A percentile compares a stretch with the other conserved stretches of the same genome.
These are phyloP conservation scores for Epicampocera succincta DNA, from an alignment of 2,888 invertebrate genomes.

Conservation along the genomic window DNA sequence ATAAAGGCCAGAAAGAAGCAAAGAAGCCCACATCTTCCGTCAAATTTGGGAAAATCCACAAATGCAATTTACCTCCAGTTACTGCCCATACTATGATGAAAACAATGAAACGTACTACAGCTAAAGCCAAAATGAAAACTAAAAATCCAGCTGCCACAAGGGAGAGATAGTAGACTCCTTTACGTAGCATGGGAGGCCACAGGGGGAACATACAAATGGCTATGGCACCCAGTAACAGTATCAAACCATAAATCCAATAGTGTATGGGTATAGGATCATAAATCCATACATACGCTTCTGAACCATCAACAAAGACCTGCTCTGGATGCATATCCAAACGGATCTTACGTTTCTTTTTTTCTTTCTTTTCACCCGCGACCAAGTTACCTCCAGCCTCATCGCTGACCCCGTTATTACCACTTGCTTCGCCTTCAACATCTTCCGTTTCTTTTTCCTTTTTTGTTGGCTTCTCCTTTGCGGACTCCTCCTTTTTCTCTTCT, in stretches of 20 bases:
- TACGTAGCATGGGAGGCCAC: slow-evolving; percentile 96
- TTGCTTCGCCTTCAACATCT: slow-evolving; percentile 74
- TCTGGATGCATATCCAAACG: slow-evolving; percentile 98
- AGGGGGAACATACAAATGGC: slow-evolving; percentile 99
- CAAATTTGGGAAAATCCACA: slow-evolving; percentile 99
- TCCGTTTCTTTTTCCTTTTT: slow-evolving; percentile 71
- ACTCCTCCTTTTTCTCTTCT: slow-evolving; percentile 69
- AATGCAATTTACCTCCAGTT: slow-evolving; percentile 93
- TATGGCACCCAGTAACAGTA: slow-evolving; percentile 95
- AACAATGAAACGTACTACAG: slow-evolving; percentile 93
- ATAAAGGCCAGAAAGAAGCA: slow-evolving; percentile 98
- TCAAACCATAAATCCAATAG: slow-evolving; percentile 96
- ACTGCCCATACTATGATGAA: slow-evolving; percentile 95
- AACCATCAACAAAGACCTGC: slow-evolving; percentile 95
- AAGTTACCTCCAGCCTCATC: slow-evolving; percentile 68
- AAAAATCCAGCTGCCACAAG: slow-evolving; percentile 97
- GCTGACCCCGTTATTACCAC: slow-evolving; percentile 69
- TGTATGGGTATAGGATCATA: slow-evolving; percentile 97
- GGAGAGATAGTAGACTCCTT: slow-evolving; percentile 98
- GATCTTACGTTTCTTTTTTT: slow-evolving; percentile 93
- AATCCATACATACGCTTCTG: slow-evolving; percentile 98
- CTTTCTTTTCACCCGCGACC: slow-evolving; percentile 73
- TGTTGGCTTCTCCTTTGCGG: slow-evolving; percentile 50
- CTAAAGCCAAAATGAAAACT: slow-evolving; percentile 94
- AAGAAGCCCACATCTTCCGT: slow-evolving; percentile 99